Percentiles rank a stretch among this genome's conserved stretches.
phyloP scores from a whole-genome alignment of 2,113 vertebrate species.

The Ophthalmolycus amberensis region DNA sequence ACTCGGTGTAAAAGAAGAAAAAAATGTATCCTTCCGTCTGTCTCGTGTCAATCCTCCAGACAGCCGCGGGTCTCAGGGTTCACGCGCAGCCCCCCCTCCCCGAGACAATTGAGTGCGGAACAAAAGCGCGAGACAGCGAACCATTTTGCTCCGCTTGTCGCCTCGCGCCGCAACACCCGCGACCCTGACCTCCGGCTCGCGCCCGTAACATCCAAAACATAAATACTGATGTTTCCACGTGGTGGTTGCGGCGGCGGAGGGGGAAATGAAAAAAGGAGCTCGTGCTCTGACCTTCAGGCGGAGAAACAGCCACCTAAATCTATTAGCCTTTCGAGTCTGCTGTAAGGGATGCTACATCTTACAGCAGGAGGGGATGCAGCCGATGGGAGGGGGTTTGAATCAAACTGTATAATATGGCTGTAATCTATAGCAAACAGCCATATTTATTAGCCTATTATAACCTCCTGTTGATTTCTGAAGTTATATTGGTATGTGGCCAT shows the following conservation, averaged over 20 bases:
- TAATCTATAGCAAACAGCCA: not conserved
- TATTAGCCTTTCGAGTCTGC: constrained; percentile 5
- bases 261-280: not conserved
- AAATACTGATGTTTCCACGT: constrained; percentile 46
- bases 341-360: not conserved
- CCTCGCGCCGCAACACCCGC: constrained; percentile 73
- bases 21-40: constrained; percentile 3
- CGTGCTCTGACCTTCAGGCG: constrained; percentile 18
- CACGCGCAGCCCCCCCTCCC: constrained; percentile 61
- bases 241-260: not conserved
- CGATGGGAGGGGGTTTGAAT: not conserved
- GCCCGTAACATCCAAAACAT: constrained; percentile 61
- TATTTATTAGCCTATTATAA: not conserved
- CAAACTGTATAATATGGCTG: not conserved
- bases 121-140: constrained; percentile 78
- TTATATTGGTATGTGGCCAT: not conserved
- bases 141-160: constrained; percentile 76
- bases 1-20: not conserved
- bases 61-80: constrained; percentile 76
- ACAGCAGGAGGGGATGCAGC: not conserved
- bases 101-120: constrained; percentile 79
- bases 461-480: not conserved
- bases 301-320: constrained; percentile 13
- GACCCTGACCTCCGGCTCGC: constrained; percentile 78
- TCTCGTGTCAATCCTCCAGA: constrained; percentile 50